These are phyloP conservation scores for Diuraphis noxia DNA, from an alignment of 1,140 invertebrate genomes.

Conservation along the genomic window DNA sequence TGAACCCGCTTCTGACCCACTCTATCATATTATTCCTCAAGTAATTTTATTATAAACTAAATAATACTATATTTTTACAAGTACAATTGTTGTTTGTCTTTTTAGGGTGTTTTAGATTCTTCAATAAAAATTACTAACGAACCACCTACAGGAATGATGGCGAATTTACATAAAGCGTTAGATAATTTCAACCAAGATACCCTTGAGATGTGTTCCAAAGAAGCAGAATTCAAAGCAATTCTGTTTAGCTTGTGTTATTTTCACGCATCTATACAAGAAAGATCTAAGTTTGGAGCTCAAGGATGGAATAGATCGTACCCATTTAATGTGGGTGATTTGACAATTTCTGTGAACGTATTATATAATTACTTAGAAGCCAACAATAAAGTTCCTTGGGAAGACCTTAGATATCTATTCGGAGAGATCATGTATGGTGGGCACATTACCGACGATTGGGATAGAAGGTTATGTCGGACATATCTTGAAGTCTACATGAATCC, in stretches of 20 bases:
- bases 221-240: slow-evolving; percentile 91
- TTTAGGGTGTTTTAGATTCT: slow-evolving; percentile 85
- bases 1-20: slow-evolving; percentile 68
- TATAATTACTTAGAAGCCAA: slow-evolving; percentile 93
- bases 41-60: slow-evolving; percentile 57
- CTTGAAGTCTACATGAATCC: slow-evolving; percentile 84
- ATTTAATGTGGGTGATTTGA: slow-evolving; percentile 76
- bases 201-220: slow-evolving; percentile 88
- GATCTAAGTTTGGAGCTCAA: slow-evolving; percentile 91
- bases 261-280: slow-evolving; percentile 90
- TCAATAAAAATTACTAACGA: slow-evolving; percentile 97
- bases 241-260: slow-evolving; percentile 94
- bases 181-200: slow-evolving; percentile 94
- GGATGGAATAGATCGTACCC: slow-evolving; percentile 85
- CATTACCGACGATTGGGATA: slow-evolving; percentile 95
- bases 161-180: slow-evolving; percentile 90
- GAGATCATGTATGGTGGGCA: slow-evolving; percentile 98
- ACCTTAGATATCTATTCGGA: slow-evolving; percentile 89
- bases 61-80: not conserved
- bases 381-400: slow-evolving; percentile 86
- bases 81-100: slow-evolving; percentile 34
- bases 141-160: slow-evolving; percentile 90
- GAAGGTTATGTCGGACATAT: slow-evolving; percentile 84
- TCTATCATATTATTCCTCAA: slow-evolving; percentile 71
- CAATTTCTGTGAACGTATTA: slow-evolving; percentile 88